phyloP scores from a whole-genome alignment of 1,140 invertebrate species.

The Formica exsecta region DNA sequence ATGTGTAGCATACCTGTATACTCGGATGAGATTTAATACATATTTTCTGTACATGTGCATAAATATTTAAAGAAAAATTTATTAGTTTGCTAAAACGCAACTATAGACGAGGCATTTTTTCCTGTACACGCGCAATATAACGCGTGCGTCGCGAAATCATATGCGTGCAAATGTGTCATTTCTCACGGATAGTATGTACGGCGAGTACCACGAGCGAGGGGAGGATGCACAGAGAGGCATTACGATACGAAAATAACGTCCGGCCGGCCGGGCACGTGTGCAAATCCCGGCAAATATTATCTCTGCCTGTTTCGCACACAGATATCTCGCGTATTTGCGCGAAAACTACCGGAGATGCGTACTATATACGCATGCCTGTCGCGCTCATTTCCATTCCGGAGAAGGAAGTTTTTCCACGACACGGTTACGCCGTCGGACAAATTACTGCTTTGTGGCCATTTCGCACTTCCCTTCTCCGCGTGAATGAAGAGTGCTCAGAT shows the following conservation, averaged over 20 bases:
- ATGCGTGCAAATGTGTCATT: conserved; percentile 47
- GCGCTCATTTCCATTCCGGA: not conserved
- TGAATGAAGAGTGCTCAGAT: not conserved
- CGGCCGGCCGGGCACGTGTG: conserved; percentile 49
- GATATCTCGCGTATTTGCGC: conserved; percentile 29
- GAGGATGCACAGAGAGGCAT: conserved; percentile 42
- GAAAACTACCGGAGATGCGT: conserved; percentile 18
- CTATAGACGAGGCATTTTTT: not conserved
- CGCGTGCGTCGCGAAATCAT: conserved; percentile 13
- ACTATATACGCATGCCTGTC: not conserved
- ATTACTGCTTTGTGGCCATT: not conserved
- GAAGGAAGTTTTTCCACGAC: not conserved
- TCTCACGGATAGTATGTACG: conserved; percentile 27
- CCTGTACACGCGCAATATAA: no score
- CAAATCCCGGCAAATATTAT: conserved; percentile 74
- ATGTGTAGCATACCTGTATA: no score
- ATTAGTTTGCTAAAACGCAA: not conserved
- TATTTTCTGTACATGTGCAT: no score
- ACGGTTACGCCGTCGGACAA: not conserved
- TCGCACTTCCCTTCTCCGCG: not conserved
- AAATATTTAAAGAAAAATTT: conserved; percentile 9
- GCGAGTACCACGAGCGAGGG: not conserved
- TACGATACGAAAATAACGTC: conserved; percentile 71
- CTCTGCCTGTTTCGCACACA: conserved; percentile 33
- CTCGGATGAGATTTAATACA: not conserved